phyloP scores from a whole-genome alignment of 2,888 invertebrate species.

The Agrochola macilenta region DNA sequence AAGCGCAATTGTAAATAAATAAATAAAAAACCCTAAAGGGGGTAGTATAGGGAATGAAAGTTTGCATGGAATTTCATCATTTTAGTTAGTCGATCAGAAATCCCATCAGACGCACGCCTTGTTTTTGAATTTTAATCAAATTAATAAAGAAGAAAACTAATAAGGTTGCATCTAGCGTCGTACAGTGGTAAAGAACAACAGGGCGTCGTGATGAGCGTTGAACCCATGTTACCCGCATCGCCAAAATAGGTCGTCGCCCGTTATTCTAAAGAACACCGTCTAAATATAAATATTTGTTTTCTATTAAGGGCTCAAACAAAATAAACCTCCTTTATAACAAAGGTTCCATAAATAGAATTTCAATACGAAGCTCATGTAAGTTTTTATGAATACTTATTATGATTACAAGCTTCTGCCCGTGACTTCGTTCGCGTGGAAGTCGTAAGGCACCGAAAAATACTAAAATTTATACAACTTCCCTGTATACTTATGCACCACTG shows the following conservation, averaged over 20 bases:
- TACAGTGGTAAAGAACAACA: background rate
- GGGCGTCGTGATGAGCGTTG: conserved; percentile 10
- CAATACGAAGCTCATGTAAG: background rate
- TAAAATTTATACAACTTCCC: background rate
- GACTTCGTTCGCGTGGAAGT: background rate
- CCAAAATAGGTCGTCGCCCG: background rate
- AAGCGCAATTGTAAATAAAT: too few relatives aligned
- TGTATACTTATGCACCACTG: too few relatives aligned
- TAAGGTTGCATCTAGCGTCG: background rate
- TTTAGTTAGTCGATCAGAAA: background rate
- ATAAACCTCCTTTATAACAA: conserved; percentile 17
- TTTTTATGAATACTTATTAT: background rate
- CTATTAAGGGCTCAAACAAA: conserved; percentile 30
- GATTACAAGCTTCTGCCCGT: background rate
- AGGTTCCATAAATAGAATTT: conserved; percentile 24
- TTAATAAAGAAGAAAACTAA: background rate
- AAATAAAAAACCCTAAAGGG: too few relatives aligned
- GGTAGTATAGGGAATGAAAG: background rate
- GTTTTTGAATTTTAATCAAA: background rate
- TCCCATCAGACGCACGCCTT: background rate
- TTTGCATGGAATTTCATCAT: background rate
- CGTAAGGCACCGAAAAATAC: background rate
- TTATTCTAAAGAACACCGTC: background rate
- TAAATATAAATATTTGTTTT: conserved; percentile 30
- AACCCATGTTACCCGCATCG: conserved; percentile 26